These are phyloP conservation scores for Phymanthus crucifer DNA, from an alignment of 92 coral and sea anemone genomes.

Conservation along the genomic window DNA sequence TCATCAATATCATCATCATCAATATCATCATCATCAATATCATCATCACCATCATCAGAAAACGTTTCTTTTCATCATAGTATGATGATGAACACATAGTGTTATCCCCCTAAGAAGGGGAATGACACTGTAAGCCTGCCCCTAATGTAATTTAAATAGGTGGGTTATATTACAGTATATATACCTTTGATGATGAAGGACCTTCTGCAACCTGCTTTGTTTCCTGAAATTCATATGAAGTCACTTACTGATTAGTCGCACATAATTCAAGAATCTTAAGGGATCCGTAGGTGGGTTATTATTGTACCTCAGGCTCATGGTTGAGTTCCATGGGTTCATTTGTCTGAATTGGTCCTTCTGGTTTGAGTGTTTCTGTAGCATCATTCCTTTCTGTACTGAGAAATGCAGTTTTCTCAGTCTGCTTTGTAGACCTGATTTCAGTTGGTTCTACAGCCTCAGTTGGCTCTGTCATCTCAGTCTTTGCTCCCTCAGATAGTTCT, in stretches of 20 bases:
- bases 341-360: conserved; percentile 38
- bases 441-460: conserved; percentile 6
- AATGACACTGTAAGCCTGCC: neutral
- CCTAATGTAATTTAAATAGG: too few species aligned
- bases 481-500: neutral
- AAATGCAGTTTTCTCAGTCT: neutral
- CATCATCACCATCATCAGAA: too few species aligned
- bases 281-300: neutral
- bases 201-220: neutral
- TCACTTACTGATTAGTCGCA: too few species aligned
- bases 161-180: too few species aligned
- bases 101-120: too few species aligned
- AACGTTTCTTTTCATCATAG: too few species aligned
- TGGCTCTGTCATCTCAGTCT: conserved; percentile 12
- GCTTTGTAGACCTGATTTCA: neutral
- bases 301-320: neutral
- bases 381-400: neutral
- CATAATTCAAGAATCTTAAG: too few species aligned
- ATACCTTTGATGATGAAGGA: neutral
- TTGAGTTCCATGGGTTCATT: neutral
- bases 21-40: too few species aligned
- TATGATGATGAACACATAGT: too few species aligned
- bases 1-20: too few species aligned
- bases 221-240: too few species aligned
- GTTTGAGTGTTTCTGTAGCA: conserved; percentile 16